phyloP scores from a whole-genome alignment of 2,797 vertebrate species.

The Sternotherus odoratus region DNA sequence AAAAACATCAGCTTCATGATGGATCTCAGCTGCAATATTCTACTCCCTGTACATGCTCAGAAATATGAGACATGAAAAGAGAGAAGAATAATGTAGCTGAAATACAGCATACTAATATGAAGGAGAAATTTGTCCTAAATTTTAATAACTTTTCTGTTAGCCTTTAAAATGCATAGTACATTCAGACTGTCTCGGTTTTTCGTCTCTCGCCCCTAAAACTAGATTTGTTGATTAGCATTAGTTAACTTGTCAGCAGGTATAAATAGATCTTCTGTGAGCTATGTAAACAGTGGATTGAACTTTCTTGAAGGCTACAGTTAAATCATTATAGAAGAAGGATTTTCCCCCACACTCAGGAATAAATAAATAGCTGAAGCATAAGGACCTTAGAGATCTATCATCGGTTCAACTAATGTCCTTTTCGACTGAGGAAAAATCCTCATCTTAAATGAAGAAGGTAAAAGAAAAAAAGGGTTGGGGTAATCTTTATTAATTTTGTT shows the following conservation, averaged over 20 bases:
- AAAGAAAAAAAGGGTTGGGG: not conserved
- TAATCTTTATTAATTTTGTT: not conserved
- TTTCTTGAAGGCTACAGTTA: not conserved
- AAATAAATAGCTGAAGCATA: not conserved
- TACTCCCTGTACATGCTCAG: rapidly evolving
- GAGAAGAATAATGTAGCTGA: not conserved
- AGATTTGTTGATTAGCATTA: not conserved
- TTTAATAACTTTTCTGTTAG: not conserved
- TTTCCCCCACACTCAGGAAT: not conserved
- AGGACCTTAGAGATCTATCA: not conserved
- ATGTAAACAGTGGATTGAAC: not conserved
- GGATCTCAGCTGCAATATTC: not conserved
- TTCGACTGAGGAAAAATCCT: not conserved
- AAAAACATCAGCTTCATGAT: not conserved
- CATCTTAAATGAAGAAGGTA: not conserved
- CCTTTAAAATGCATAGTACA: not conserved
- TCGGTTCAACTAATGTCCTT: not conserved
- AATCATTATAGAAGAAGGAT: not conserved
- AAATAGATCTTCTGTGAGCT: not conserved
- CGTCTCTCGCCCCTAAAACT: not conserved
- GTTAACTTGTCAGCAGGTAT: not conserved
- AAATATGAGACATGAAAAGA: not conserved
- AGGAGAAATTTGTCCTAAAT: not conserved
- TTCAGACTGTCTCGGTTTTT: not conserved
- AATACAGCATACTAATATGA: not conserved